These are phyloP conservation scores for Calliphora vicina DNA, from an alignment of 1,140 invertebrate genomes.

Conservation along the genomic window DNA sequence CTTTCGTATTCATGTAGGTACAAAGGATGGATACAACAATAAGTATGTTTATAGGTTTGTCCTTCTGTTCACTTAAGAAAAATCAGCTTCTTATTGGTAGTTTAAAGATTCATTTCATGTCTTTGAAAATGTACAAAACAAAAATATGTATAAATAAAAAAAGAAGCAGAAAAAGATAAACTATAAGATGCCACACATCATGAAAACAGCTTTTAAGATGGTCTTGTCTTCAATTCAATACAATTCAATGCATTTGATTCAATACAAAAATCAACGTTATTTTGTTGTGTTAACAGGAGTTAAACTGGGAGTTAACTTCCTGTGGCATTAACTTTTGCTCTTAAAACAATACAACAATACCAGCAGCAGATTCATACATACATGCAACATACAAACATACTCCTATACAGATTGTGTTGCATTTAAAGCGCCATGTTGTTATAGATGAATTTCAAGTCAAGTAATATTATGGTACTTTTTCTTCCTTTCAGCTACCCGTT, in stretches of 20 bases:
- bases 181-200: slow-evolving; percentile 11
- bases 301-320: slow-evolving; percentile 8
- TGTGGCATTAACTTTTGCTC: neutral
- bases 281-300: neutral
- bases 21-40: neutral
- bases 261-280: neutral
- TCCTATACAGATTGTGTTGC: neutral
- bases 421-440: slow-evolving; percentile 1
- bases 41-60: neutral
- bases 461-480: neutral
- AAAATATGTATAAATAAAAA: neutral
- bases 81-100: neutral
- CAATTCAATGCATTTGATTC: neutral
- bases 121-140: neutral
- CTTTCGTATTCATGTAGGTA: neutral
- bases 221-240: neutral
- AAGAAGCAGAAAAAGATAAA: neutral
- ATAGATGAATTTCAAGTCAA: neutral
- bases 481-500: neutral
- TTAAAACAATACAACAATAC: neutral
- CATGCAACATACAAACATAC: neutral
- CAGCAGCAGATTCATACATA: neutral
- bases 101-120: slow-evolving; percentile 14
- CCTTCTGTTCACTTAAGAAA: neutral
- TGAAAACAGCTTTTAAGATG: slow-evolving; percentile 8